phyloP scores from a whole-genome alignment of 2,113 vertebrate species.

The Periophthalmus modestus region DNA sequence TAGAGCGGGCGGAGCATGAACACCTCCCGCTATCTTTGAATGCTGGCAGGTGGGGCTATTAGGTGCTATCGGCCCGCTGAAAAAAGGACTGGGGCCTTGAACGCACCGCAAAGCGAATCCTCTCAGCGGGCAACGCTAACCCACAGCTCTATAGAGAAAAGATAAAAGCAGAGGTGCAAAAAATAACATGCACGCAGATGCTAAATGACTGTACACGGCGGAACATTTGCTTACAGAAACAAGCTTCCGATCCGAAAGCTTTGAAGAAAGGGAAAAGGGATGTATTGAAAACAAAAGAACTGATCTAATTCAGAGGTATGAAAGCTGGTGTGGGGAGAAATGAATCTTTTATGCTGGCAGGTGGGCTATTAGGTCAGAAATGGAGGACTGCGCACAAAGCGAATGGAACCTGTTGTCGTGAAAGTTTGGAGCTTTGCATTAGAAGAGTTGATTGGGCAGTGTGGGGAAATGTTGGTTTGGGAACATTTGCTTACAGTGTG shows the following conservation, averaged over 20 bases:
- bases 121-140: constrained; percentile 13
- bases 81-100: constrained; percentile 9
- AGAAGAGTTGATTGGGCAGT: no score
- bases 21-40: no score
- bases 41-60: no score
- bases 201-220: constrained; percentile 1
- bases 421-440: not conserved
- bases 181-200: not conserved
- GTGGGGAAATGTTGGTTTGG: not conserved
- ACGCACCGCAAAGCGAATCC: constrained; percentile 1
- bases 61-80: constrained; percentile 7
- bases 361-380: constrained; percentile 3
- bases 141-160: constrained; percentile 5
- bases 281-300: not conserved
- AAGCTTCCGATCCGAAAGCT: not conserved
- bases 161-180: not conserved
- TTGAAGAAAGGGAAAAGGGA: not conserved
- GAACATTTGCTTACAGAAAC: not conserved
- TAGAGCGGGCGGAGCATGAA: no score
- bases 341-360: constrained; percentile 1
- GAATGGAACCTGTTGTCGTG: not conserved
- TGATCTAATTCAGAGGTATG: not conserved
- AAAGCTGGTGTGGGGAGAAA: not conserved
- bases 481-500: not conserved
- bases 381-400: not conserved